These are phyloP conservation scores for Drosophila mimetica DNA, from an alignment of 2,888 invertebrate species.

Conservation along the genomic window DNA sequence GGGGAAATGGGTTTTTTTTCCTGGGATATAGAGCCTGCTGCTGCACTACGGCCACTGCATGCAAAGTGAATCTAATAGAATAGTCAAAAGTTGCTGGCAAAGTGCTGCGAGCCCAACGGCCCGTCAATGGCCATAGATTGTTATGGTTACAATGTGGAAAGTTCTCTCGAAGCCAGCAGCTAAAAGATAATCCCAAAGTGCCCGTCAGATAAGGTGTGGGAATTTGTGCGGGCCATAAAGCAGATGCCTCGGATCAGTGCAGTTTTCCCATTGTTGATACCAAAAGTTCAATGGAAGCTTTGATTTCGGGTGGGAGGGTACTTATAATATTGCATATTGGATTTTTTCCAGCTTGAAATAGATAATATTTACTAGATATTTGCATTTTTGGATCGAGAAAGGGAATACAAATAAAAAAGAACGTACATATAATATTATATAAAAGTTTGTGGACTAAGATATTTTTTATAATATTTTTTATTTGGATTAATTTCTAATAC, in stretches of 20 bases:
- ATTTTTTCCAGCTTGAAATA: not conserved
- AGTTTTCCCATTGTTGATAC: not conserved
- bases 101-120: slow-evolving; percentile 35
- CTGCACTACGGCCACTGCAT: slow-evolving; percentile 38
- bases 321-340: too few relatives aligned
- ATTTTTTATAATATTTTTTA: too few relatives aligned
- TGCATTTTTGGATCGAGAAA: too few relatives aligned
- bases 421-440: too few relatives aligned
- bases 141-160: slow-evolving; percentile 33
- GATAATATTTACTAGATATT: not conserved
- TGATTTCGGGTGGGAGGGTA: too few relatives aligned
- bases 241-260: not conserved
- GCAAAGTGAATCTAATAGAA: slow-evolving; percentile 59
- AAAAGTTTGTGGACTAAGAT: too few relatives aligned
- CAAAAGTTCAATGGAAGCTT: not conserved
- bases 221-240: slow-evolving; percentile 25
- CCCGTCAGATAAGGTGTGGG: slow-evolving; percentile 24
- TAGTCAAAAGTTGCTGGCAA: slow-evolving; percentile 38
- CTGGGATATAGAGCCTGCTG: not conserved
- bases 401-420: too few relatives aligned
- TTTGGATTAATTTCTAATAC: too few relatives aligned
- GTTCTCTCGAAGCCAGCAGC: slow-evolving; percentile 3
- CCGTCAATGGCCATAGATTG: slow-evolving; percentile 60
- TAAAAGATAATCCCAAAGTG: slow-evolving; percentile 30
- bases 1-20: too few relatives aligned